Evolutionary conservation across 2,888 invertebrate species (phyloP).

Genomic region (Rhagium mordax): DNA sequence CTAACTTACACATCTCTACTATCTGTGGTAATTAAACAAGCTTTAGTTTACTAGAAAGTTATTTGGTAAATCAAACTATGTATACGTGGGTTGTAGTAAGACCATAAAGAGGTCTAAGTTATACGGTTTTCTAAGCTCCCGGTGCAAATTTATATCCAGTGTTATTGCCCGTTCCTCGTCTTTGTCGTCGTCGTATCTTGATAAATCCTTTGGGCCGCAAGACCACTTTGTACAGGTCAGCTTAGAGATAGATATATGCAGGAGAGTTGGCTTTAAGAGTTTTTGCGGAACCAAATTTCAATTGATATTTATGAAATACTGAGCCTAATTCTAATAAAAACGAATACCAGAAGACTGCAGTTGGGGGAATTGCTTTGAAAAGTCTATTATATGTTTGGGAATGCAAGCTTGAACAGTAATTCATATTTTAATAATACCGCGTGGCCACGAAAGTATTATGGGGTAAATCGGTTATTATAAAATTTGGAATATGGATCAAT

Average conservation of each 20-base stretch:
- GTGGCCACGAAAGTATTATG: too few species aligned
- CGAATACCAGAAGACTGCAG: too few species aligned
- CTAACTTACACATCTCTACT: not conserved
- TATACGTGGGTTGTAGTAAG: conserved; percentile 29
- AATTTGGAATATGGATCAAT: too few species aligned
- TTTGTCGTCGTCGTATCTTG: conserved; percentile 8
- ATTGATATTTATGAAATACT: not conserved
- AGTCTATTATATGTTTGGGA: too few species aligned
- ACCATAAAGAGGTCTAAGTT: conserved; percentile 36
- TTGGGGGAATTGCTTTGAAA: too few species aligned
- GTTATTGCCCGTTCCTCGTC: conserved; percentile 5
- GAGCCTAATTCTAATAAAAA: not conserved
- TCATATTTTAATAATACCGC: too few species aligned
- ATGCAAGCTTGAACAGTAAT: too few species aligned
- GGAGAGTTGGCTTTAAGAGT: not conserved
- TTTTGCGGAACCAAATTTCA: not conserved
- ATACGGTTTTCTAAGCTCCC: conserved; percentile 30
- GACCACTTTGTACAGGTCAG: conserved; percentile 1
- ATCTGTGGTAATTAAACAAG: not conserved
- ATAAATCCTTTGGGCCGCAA: not conserved
- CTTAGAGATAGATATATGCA: not conserved
- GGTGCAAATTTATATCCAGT: conserved; percentile 8
- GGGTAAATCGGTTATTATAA: too few species aligned
- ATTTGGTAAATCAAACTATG: conserved; percentile 39
- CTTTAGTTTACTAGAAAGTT: conserved; percentile 20